phyloP scores from a whole-genome alignment of 2,888 invertebrate species.

The Leptinotarsa rubiginosa region DNA sequence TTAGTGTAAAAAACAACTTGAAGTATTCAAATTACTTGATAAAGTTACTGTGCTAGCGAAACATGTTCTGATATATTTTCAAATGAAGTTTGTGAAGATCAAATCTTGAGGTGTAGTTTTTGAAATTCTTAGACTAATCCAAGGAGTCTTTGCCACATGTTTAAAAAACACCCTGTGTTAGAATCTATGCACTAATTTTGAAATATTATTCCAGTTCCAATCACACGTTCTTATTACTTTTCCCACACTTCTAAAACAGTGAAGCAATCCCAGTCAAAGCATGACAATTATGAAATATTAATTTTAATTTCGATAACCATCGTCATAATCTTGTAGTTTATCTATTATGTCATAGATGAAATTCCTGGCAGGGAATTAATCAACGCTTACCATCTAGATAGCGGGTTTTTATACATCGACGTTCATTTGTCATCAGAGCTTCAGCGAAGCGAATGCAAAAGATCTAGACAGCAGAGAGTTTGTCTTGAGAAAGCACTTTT shows the following conservation, averaged over 20 bases:
- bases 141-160: no score
- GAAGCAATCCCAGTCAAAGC: conserved; percentile 3
- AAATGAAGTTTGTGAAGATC: no score
- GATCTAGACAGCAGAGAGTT: conserved; percentile 13
- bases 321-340: conserved; percentile 21
- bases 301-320: conserved; percentile 21
- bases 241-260: conserved; percentile 8
- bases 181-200: neutral
- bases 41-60: no score
- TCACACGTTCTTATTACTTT: neutral
- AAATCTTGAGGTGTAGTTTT: no score
- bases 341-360: conserved; percentile 19
- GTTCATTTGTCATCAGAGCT: conserved; percentile 31
- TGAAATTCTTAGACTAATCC: no score
- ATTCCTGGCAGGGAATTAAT: conserved; percentile 25
- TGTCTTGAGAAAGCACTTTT: neutral
- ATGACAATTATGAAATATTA: conserved; percentile 21
- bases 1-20: no score
- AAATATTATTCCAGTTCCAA: neutral
- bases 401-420: conserved; percentile 15
- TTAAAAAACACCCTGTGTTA: no score
- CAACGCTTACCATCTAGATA: conserved; percentile 29
- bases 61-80: no score
- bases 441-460: conserved; percentile 15
- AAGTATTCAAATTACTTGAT: no score